A percentile compares a stretch with the other conserved stretches of the same genome.
phyloP scores from a whole-genome alignment of 2,888 invertebrate genomes.

The Glomeris marginata region DNA sequence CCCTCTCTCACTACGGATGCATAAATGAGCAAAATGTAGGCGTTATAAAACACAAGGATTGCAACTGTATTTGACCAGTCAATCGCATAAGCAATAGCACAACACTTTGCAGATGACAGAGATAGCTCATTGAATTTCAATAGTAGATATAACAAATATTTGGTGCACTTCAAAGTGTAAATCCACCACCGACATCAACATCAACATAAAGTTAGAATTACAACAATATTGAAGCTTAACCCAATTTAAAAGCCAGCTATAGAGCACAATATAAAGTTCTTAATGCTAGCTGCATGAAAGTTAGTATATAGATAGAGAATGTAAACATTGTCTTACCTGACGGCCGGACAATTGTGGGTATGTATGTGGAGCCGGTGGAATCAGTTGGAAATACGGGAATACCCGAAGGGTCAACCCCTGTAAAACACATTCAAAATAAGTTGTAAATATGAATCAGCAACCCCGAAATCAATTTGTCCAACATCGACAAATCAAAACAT shows the following conservation, averaged over 20 bases:
- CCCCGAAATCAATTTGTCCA: neutral
- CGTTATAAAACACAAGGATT: no score
- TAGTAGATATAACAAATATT: no score
- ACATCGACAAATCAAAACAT: neutral
- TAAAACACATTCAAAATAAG: slow-evolving; percentile 46
- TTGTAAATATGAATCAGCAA: slow-evolving; percentile 16
- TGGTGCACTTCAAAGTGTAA: no score
- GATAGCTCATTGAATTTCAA: no score
- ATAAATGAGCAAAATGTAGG: neutral
- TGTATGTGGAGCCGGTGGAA: slow-evolving; percentile 51
- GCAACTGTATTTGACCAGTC: no score
- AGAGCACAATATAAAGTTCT: neutral
- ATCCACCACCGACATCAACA: no score
- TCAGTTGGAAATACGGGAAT: slow-evolving; percentile 50
- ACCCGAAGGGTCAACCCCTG: slow-evolving; percentile 3
- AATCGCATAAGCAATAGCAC: no score
- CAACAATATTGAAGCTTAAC: no score
- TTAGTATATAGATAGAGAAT: neutral
- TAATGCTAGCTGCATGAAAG: no score
- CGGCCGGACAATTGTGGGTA: slow-evolving; percentile 51
- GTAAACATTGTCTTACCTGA: slow-evolving; percentile 42
- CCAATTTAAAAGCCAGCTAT: neutral
- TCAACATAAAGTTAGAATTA: no score
- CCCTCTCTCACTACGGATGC: slow-evolving; percentile 12
- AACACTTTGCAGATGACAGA: no score